phyloP scores from a whole-genome alignment of 2,888 invertebrate species.

The Caenorhabditis drosophilae region DNA sequence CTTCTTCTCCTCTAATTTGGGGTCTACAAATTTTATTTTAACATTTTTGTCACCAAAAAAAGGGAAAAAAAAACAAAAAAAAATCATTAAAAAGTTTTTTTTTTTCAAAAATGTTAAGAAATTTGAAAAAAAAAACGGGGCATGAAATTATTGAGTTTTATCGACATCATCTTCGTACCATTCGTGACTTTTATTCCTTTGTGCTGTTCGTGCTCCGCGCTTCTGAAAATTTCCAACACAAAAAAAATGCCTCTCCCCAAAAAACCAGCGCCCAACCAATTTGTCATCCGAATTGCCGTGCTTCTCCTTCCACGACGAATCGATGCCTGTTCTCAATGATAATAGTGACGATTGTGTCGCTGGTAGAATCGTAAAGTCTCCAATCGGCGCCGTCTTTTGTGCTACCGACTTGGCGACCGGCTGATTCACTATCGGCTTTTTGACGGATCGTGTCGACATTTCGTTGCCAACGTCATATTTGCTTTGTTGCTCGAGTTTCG shows the following conservation, averaged over 20 bases:
- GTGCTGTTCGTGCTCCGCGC: too few relatives aligned
- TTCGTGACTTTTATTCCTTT: too few relatives aligned
- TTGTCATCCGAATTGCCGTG: background rate
- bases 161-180: background rate
- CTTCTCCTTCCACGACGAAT: too few relatives aligned
- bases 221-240: background rate
- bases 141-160: background rate
- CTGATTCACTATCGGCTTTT: constrained; percentile 3
- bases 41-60: too few relatives aligned
- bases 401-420: constrained; percentile 37
- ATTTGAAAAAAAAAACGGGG: too few relatives aligned
- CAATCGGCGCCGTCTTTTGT: constrained; percentile 28
- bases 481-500: constrained; percentile 34
- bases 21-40: too few relatives aligned
- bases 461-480: constrained; percentile 12
- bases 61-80: too few relatives aligned
- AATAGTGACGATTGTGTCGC: constrained; percentile 12
- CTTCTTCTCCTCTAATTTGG: too few relatives aligned
- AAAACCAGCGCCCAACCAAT: background rate
- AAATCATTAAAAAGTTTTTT: too few relatives aligned
- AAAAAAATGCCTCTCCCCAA: background rate
- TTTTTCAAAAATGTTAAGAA: too few relatives aligned
- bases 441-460: constrained; percentile 8
- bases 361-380: constrained; percentile 9
- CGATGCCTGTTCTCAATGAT: background rate